These are phyloP conservation scores for Malurus leucopterus DNA, from an alignment of 2,797 vertebrate genomes.

Conservation along the genomic window DNA sequence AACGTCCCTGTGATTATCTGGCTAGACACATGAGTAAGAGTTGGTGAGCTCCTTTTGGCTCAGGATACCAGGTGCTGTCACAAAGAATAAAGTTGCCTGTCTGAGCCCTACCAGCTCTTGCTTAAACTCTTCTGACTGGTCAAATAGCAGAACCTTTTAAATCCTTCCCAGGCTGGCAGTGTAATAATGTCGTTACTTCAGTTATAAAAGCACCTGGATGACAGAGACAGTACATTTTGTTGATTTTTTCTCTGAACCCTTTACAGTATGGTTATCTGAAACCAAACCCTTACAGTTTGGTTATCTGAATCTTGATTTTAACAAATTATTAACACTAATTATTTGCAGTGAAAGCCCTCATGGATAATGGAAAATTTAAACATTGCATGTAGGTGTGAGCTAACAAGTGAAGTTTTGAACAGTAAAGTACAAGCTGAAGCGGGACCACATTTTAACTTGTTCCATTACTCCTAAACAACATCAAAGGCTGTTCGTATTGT, in stretches of 20 bases:
- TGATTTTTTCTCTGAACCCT: neutral
- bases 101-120: neutral
- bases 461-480: neutral
- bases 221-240: neutral
- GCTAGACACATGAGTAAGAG: neutral
- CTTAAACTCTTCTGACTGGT: neutral
- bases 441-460: neutral
- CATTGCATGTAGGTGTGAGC: neutral
- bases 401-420: neutral
- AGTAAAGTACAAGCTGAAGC: neutral
- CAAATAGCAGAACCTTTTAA: constrained; percentile 9
- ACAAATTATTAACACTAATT: neutral
- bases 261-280: neutral
- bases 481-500: neutral
- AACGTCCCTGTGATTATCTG: neutral
- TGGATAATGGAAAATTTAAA: neutral
- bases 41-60: constrained; percentile 3
- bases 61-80: neutral
- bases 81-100: constrained; percentile 18
- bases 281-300: neutral
- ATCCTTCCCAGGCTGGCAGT: neutral
- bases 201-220: neutral
- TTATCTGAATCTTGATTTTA: neutral
- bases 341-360: neutral
- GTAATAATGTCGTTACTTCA: neutral